phyloP scores from a whole-genome alignment of 2,797 vertebrate genomes.

The Sebastolobus alascanus region DNA sequence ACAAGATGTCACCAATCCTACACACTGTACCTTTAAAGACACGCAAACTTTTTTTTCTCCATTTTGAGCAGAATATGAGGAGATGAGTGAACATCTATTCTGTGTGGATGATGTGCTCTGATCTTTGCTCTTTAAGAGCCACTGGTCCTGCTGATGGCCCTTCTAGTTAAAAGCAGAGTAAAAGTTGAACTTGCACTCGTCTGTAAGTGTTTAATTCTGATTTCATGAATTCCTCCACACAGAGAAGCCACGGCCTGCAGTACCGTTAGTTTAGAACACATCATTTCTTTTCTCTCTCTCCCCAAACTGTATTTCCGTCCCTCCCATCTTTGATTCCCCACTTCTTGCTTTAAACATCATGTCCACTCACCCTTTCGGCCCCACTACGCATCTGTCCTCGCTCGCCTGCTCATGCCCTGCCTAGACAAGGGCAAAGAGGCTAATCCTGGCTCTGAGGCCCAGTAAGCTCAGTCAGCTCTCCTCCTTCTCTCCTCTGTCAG shows the following conservation, averaged over 20 bases:
- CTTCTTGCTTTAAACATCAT: slow-evolving; percentile 50
- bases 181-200: slow-evolving; percentile 27
- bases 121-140: slow-evolving; percentile 20
- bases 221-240: slow-evolving; percentile 20
- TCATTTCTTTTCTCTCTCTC: slow-evolving; percentile 33
- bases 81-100: background rate
- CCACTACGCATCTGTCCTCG: slow-evolving; percentile 42
- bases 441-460: slow-evolving; percentile 78
- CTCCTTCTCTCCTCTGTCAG: slow-evolving; percentile 65
- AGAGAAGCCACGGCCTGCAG: slow-evolving; percentile 29
- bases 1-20: background rate
- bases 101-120: background rate
- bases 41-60: background rate
- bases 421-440: slow-evolving; percentile 73
- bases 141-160: slow-evolving; percentile 7
- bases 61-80: slow-evolving; percentile 3
- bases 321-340: slow-evolving; percentile 11
- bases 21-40: background rate
- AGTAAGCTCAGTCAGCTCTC: slow-evolving; percentile 66
- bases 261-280: slow-evolving; percentile 19
- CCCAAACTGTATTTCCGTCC: slow-evolving; percentile 17
- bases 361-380: slow-evolving; percentile 55
- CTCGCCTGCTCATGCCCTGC: slow-evolving; percentile 48
- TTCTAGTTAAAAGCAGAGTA: slow-evolving; percentile 8
- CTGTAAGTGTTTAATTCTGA: slow-evolving; percentile 10